These are phyloP conservation scores for Drosophila rufa DNA, from an alignment of 1,140 invertebrate genomes.

Conservation along the genomic window DNA sequence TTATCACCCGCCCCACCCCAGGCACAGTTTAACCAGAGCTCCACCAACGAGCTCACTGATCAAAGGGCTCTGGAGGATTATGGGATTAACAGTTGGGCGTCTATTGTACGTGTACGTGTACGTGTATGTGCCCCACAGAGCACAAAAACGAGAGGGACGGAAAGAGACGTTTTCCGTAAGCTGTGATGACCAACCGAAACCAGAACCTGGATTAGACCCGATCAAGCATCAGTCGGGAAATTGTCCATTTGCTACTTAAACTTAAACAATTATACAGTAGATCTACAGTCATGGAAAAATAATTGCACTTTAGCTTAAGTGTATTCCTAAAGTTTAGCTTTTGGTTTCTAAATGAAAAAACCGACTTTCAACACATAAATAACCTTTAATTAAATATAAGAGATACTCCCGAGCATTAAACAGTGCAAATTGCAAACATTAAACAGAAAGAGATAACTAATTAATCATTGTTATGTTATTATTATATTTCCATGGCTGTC, in stretches of 20 bases:
- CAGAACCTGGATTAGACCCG: neutral
- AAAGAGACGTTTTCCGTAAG: neutral
- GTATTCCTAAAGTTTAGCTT: no score
- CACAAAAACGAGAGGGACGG: slow-evolving; percentile 14
- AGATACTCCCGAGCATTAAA: no score
- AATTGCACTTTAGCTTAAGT: no score
- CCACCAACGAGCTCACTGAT: slow-evolving; percentile 8
- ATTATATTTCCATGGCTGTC: no score
- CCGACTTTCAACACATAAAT: no score
- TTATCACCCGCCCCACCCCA: slow-evolving; percentile 2
- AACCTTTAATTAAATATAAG: no score
- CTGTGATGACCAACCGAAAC: neutral
- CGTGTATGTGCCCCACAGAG: neutral
- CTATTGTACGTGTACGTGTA: no score
- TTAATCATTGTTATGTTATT: no score
- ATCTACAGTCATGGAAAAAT: no score
- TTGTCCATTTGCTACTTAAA: neutral
- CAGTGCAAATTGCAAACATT: no score
- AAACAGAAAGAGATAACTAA: no score
- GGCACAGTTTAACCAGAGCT: slow-evolving; percentile 14
- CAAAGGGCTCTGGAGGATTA: slow-evolving; percentile 16
- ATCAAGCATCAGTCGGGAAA: slow-evolving; percentile 1
- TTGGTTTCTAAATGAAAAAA: no score
- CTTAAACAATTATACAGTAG: neutral
- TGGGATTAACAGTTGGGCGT: neutral